Evolutionary conservation across 2,888 invertebrate species (phyloP).

Genomic region (Drosophila suboccidentalis): DNA sequence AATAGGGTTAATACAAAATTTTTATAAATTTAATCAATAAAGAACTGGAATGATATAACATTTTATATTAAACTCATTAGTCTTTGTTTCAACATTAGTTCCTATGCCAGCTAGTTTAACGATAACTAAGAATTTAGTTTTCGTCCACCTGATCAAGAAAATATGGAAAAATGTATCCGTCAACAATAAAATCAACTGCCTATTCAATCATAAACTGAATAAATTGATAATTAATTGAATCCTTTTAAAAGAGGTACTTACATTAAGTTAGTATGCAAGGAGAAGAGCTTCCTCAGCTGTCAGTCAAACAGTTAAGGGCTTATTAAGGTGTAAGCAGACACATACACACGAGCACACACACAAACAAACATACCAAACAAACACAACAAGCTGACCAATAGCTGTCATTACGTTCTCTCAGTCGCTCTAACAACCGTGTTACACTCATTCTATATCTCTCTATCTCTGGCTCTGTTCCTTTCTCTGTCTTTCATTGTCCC

Average conservation of each 20-base stretch:
- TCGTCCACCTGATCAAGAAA: no score
- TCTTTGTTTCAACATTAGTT: no score
- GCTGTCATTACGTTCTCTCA: slow-evolving; percentile 11
- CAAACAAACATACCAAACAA: no score
- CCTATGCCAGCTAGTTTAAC: no score
- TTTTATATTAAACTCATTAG: no score
- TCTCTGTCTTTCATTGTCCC: neutral
- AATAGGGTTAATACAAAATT: no score
- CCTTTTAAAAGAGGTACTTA: neutral
- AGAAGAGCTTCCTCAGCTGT: neutral
- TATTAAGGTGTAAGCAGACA: slow-evolving; percentile 5
- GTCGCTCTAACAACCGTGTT: slow-evolving; percentile 13
- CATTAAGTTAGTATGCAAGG: neutral
- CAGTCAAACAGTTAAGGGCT: neutral
- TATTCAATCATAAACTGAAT: no score
- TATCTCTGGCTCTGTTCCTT: neutral
- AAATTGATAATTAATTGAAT: neutral
- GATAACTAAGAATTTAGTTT: no score
- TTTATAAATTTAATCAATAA: no score
- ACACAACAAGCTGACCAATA: slow-evolving; percentile 10
- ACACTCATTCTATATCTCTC: neutral
- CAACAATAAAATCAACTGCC: neutral
- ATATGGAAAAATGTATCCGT: no score
- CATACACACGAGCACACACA: neutral
- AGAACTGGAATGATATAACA: no score